A percentile compares a stretch with the other conserved stretches of the same genome.
Evolutionary conservation across 2,888 invertebrate species (phyloP).

Genomic region (Rotaria macrura): DNA sequence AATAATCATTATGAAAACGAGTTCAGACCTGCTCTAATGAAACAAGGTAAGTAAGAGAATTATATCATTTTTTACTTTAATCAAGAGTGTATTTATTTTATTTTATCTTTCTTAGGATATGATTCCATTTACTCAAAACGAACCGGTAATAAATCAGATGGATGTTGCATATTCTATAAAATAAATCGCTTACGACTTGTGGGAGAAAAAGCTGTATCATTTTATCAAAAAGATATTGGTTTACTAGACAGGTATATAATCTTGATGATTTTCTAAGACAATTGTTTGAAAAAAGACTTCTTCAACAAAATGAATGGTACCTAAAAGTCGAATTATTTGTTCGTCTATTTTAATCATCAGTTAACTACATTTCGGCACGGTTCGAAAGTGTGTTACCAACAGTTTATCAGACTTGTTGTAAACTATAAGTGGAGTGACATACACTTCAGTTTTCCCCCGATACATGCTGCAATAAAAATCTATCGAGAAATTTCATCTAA

Average conservation of each 20-base stretch:
- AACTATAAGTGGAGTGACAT: no score
- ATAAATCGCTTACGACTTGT: not conserved
- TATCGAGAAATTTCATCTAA: no score
- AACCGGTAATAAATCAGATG: not conserved
- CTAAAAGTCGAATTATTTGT: no score
- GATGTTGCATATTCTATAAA: not conserved
- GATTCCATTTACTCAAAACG: not conserved
- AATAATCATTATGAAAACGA: constrained; percentile 60
- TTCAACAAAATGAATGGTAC: no score
- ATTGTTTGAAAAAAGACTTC: no score
- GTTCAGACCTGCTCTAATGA: constrained; percentile 52
- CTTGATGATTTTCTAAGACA: no score
- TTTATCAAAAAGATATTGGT: not conserved
- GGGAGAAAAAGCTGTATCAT: not conserved
- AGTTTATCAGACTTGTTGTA: no score
- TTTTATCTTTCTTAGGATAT: not conserved
- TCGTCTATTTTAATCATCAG: no score
- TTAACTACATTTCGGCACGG: no score
- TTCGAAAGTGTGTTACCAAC: no score
- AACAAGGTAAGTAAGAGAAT: constrained; percentile 45
- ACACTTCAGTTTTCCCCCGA: no score
- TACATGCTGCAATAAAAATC: no score
- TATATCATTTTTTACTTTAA: not conserved
- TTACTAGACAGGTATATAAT: not conserved
- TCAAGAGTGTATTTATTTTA: not conserved